Base-by-base conservation (phyloP, 2,113 vertebrate genomes). In the Ceyx margarethae region DNA sequence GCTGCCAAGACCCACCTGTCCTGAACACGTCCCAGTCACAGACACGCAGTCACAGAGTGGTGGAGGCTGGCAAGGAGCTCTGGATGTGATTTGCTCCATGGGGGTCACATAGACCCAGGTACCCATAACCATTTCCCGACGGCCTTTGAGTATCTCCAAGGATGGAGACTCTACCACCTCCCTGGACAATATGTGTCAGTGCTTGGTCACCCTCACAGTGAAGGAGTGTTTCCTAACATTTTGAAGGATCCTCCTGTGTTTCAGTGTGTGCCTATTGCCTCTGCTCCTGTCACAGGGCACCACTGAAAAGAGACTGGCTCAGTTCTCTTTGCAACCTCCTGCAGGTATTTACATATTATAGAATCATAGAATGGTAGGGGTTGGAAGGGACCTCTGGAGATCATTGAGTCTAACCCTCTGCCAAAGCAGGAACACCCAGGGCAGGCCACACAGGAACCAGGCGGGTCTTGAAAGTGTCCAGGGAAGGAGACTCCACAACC, bases 41-140 rank as follows among this genome's bases (percentile, higher is more conserved):
- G 10, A 48, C 28, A 21, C 26, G 19, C 7, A n/a, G 9, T 26
- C 33, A 46, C 25, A 31, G 13, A 21, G 10, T 4, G 29, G 31
- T 6, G 6, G 37, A 64, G 16, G 43, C 9, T 37, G 17, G 22
- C 66, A 51, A 53, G 26, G 42, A 51, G 11, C 21, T 56, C 53
- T 13, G 20, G 20, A 43, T 2, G 29, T 43, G 15, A 46, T 3
- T 29, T 29, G 29, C 18, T 43, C 29, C 51, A 75, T 51, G 5
- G 2, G 29, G 19, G 25, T 17, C 48, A 62, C 7, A 4, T 1
- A 50, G 6, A 48, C 42, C 11, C 0, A 1, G 13, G 2, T 43
- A 19, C 10, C 15, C 13, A 25, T 29, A 7, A 46, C 7, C 29
- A 48, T 48, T 48, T 48, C 19, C 46, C 43, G 31, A 10, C 0